These are phyloP conservation scores for Patella caerulea DNA, from an alignment of 2,888 invertebrate species.

Conservation along the genomic window DNA sequence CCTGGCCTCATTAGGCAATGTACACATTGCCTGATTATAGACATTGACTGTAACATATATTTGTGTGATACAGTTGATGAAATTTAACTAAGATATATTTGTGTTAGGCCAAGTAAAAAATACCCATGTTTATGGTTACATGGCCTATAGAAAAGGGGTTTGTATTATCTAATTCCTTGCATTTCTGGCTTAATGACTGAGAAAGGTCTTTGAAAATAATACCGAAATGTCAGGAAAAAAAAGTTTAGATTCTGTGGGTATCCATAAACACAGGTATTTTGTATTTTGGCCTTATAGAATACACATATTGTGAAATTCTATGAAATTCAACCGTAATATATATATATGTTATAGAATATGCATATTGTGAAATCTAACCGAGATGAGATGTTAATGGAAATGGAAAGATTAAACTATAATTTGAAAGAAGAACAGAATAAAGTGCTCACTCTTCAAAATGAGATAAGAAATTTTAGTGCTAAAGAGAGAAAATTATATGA, in stretches of 20 bases:
- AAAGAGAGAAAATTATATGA: slow-evolving; percentile 60
- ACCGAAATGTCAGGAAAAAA: too few relatives aligned
- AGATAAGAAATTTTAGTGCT: slow-evolving; percentile 62
- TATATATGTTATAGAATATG: slow-evolving; percentile 61
- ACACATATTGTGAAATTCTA: background rate
- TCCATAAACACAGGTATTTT: background rate
- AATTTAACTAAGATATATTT: too few relatives aligned
- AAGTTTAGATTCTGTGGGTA: background rate
- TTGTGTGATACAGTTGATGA: too few relatives aligned
- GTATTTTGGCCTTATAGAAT: background rate
- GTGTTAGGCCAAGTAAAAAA: too few relatives aligned
- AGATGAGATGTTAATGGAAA: slow-evolving; percentile 69
- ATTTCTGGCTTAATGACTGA: too few relatives aligned
- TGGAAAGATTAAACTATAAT: slow-evolving; percentile 68
- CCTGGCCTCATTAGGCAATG: too few relatives aligned
- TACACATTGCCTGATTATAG: too few relatives aligned
- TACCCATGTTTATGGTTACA: too few relatives aligned
- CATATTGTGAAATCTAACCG: slow-evolving; percentile 66
- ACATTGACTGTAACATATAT: too few relatives aligned
- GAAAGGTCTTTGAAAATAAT: too few relatives aligned
- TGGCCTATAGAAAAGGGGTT: too few relatives aligned
- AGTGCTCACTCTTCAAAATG: slow-evolving; percentile 63
- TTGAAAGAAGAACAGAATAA: slow-evolving; percentile 70
- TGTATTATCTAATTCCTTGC: too few relatives aligned
- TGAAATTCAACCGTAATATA: background rate